phyloP scores from a whole-genome alignment of 2,113 vertebrate species.

The Vanacampus margaritifer region DNA sequence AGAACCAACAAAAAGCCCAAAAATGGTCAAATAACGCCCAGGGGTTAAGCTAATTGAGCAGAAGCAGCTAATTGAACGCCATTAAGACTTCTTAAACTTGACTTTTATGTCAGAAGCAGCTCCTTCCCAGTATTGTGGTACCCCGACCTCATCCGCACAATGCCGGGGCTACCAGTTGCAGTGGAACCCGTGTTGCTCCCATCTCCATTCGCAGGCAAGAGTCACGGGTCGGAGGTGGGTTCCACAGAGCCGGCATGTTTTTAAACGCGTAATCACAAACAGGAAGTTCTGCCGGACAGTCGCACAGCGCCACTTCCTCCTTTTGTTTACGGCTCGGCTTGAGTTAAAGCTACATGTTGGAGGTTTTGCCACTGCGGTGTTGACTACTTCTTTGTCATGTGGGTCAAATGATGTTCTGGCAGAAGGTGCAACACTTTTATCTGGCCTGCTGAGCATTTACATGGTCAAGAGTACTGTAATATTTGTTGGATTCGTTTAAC shows the following conservation, averaged over 20 bases:
- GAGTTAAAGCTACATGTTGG: neutral
- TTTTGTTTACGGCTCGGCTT: constrained; percentile 67
- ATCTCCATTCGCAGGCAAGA: constrained; percentile 25
- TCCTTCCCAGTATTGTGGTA: constrained; percentile 74
- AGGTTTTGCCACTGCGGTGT: neutral
- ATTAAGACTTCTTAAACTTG: constrained; percentile 4
- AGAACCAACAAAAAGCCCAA: no score
- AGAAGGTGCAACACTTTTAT: neutral
- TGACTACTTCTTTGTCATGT: neutral
- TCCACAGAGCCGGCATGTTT: constrained; percentile 67
- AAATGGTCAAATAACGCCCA: no score
- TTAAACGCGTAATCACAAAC: constrained; percentile 74
- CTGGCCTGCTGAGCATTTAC: neutral
- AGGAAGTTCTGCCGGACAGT: constrained; percentile 73
- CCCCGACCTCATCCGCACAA: constrained; percentile 46
- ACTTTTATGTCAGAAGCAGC: constrained; percentile 60
- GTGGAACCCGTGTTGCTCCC: constrained; percentile 41
- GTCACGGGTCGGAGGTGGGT: constrained; percentile 65
- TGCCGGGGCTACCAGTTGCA: constrained; percentile 57
- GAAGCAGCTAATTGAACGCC: constrained; percentile 6
- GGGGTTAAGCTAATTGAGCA: constrained; percentile 44
- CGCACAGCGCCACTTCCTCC: constrained; percentile 72
- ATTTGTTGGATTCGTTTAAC: no score
- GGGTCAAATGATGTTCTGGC: neutral
- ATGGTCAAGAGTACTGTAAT: no score